Percentiles rank a stretch among this genome's conserved stretches.
Evolutionary conservation across 2,888 invertebrate genomes (phyloP).

Genomic region (Hyposoter dolosus): DNA sequence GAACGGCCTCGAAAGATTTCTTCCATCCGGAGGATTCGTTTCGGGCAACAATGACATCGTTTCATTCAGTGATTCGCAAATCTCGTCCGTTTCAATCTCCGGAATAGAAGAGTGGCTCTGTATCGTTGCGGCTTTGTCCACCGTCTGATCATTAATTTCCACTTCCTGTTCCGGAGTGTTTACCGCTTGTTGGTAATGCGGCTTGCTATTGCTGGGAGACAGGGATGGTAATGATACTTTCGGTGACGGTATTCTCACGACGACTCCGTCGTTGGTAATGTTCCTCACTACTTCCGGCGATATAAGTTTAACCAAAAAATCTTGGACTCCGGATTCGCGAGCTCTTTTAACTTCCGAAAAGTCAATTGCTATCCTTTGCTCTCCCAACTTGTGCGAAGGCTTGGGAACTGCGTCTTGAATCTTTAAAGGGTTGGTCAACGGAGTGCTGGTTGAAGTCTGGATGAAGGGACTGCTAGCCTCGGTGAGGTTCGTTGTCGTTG

Average conservation of each 20-base stretch:
- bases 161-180: background rate
- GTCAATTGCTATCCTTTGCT: conserved; percentile 46
- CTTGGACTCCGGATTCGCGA: conserved; percentile 54
- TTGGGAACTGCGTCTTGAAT: conserved; percentile 22
- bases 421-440: conserved; percentile 11
- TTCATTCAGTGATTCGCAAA: background rate
- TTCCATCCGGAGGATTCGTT: background rate
- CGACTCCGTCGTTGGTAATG: conserved; percentile 61
- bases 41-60: background rate
- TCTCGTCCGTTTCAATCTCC: background rate
- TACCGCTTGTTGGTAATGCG: conserved; percentile 7
- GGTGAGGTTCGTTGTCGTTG: background rate
- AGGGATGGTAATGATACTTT: background rate
- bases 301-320: conserved; percentile 65
- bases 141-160: background rate
- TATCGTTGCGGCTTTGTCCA: background rate
- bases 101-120: background rate
- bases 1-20: background rate
- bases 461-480: background rate
- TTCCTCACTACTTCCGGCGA: conserved; percentile 63
- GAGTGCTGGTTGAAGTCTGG: background rate
- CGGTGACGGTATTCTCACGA: conserved; percentile 54
- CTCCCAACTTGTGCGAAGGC: conserved; percentile 17
- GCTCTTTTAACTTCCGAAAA: conserved; percentile 40
- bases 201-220: background rate